Percentiles rank a stretch among this genome's conserved stretches.
Evolutionary conservation across 2,888 invertebrate species (phyloP).

Genomic region (Diaprepes abbreviatus): DNA sequence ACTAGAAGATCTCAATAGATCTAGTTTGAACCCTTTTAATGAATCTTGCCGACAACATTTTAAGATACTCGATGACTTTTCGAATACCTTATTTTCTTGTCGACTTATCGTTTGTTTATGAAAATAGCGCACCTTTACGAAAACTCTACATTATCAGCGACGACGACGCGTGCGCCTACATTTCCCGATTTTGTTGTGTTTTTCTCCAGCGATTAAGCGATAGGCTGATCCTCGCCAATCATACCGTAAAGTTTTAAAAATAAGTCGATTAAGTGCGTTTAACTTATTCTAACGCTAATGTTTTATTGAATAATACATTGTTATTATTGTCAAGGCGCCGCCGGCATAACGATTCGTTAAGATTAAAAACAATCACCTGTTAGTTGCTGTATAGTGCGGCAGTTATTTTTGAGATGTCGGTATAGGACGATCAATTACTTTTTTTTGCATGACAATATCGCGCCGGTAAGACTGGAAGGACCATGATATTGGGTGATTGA

Average conservation of each 20-base stretch:
- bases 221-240: slow-evolving; percentile 34
- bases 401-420: slow-evolving; percentile 10
- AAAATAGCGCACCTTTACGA: not conserved
- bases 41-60: too few relatives aligned
- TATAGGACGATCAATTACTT: not conserved
- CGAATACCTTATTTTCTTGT: not conserved
- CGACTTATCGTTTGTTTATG: slow-evolving; percentile 11
- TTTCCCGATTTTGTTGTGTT: slow-evolving; percentile 35
- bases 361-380: slow-evolving; percentile 23
- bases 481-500: not conserved
- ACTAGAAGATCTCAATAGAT: too few relatives aligned
- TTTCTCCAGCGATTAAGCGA: slow-evolving; percentile 38
- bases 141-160: slow-evolving; percentile 24
- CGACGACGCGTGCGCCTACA: slow-evolving; percentile 30
- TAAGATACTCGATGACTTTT: too few relatives aligned
- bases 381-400: not conserved
- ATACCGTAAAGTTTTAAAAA: slow-evolving; percentile 21
- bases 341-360: slow-evolving; percentile 5
- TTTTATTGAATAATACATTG: slow-evolving; percentile 22
- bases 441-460: not conserved
- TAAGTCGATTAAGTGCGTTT: slow-evolving; percentile 19
- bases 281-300: slow-evolving; percentile 8
- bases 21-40: too few relatives aligned
- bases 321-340: slow-evolving; percentile 26
- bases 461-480: not conserved